Percentiles rank a stretch among this genome's conserved stretches.
Evolutionary conservation across 2,113 vertebrate genomes (phyloP).

Genomic region (Peromyscus maniculatus): DNA sequence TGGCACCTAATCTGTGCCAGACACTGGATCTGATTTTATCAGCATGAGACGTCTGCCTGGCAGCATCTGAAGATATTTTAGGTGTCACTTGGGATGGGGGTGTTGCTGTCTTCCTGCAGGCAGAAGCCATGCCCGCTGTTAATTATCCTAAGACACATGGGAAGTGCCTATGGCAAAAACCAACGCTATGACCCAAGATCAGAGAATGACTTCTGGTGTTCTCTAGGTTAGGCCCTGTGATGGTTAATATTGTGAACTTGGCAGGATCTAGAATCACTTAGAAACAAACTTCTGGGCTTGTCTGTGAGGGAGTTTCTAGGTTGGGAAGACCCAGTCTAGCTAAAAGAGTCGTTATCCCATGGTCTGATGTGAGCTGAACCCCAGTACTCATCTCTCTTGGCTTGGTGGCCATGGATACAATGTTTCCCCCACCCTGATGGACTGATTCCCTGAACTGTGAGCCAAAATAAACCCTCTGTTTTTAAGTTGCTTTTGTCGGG

Average conservation of each 20-base stretch:
- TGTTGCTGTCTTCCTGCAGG: background rate
- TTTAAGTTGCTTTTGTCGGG: background rate
- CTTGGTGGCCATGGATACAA: background rate
- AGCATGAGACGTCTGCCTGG: background rate
- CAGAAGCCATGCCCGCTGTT: background rate
- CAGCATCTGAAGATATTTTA: conserved; percentile 3
- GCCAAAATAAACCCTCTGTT: background rate
- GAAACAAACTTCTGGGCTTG: background rate
- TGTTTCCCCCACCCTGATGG: too few species aligned
- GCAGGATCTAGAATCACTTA: background rate
- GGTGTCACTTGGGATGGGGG: background rate
- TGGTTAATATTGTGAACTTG: background rate
- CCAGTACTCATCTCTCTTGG: background rate
- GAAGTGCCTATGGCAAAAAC: background rate
- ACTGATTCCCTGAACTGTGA: background rate
- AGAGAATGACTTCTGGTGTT: background rate
- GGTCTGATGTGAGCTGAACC: background rate
- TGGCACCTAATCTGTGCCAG: background rate
- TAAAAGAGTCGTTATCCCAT: background rate
- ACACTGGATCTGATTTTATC: background rate
- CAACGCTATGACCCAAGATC: background rate
- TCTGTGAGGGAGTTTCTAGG: background rate
- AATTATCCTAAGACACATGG: background rate
- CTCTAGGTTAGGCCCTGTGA: background rate
- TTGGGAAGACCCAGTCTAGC: background rate